phyloP scores from a whole-genome alignment of 2,113 vertebrate species.

The Ancistrus triradiatus region DNA sequence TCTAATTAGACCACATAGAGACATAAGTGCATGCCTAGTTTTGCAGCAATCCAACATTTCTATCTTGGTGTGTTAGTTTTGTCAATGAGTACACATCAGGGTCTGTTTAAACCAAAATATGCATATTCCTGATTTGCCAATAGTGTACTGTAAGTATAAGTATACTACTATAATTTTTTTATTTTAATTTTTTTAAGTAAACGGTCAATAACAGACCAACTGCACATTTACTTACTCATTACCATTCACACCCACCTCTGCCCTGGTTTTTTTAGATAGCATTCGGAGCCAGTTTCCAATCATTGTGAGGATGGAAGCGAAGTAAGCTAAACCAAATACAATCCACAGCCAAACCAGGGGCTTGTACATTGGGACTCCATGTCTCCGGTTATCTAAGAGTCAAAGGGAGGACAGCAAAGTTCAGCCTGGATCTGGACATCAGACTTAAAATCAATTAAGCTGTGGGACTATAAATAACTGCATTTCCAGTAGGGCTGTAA shows the following conservation, averaged over 20 bases:
- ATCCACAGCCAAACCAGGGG: slow-evolving; percentile 89
- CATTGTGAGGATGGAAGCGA: slow-evolving; percentile 89
- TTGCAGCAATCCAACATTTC: too few species aligned
- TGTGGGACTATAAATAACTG: not conserved
- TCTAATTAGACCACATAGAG: too few species aligned
- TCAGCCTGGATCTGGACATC: not conserved
- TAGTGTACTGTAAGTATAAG: too few species aligned
- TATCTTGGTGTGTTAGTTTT: too few species aligned
- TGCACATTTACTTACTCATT: too few species aligned
- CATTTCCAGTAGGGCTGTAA: not conserved
- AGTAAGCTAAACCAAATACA: slow-evolving; percentile 85
- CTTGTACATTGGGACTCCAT: slow-evolving; percentile 69
- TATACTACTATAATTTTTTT: too few species aligned
- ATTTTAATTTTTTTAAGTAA: too few species aligned
- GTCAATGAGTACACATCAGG: too few species aligned
- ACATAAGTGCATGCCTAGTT: too few species aligned
- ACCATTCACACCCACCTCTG: slow-evolving; percentile 72
- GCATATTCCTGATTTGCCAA: too few species aligned
- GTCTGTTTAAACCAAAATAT: too few species aligned
- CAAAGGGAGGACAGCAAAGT: not conserved
- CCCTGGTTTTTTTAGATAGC: slow-evolving; percentile 80
- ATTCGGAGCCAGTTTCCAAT: slow-evolving; percentile 85
- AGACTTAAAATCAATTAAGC: not conserved
- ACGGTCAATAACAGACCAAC: too few species aligned
- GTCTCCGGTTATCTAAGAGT: slow-evolving; percentile 52